Percentiles rank a stretch among this genome's conserved stretches.
These are phyloP conservation scores for Scaptomyza reducta DNA, from an alignment of 2,888 invertebrate genomes.

Conservation along the genomic window DNA sequence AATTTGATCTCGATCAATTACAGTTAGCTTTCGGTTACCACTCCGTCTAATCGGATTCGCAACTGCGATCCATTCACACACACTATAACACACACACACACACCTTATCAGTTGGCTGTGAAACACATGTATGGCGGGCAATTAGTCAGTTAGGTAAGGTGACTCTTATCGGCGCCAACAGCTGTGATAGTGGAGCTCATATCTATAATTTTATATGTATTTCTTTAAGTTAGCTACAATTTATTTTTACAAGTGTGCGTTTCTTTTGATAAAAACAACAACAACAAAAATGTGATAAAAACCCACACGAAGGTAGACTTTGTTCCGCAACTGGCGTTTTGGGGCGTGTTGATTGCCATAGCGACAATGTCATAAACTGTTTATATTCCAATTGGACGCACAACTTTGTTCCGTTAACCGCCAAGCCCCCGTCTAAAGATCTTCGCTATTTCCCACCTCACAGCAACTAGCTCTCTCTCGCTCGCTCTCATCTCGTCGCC, in stretches of 20 bases:
- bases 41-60: slow-evolving; percentile 49
- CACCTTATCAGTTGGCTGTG: slow-evolving; percentile 42
- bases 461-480: not conserved
- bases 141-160: slow-evolving; percentile 54
- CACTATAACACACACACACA: slow-evolving; percentile 18
- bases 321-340: slow-evolving; percentile 28
- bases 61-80: slow-evolving; percentile 6
- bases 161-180: slow-evolving; percentile 42
- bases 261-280: slow-evolving; percentile 52
- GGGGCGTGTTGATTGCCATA: slow-evolving; percentile 36
- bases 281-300: slow-evolving; percentile 43
- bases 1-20: slow-evolving; percentile 70
- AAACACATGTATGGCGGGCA: slow-evolving; percentile 62
- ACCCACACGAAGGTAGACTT: slow-evolving; percentile 36
- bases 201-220: slow-evolving; percentile 4
- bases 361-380: slow-evolving; percentile 40
- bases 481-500: slow-evolving; percentile 18
- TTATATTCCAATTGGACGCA: slow-evolving; percentile 35
- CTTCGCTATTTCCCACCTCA: not conserved
- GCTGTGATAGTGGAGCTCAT: slow-evolving; percentile 17
- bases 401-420: slow-evolving; percentile 53
- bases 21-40: slow-evolving; percentile 12
- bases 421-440: slow-evolving; percentile 3
- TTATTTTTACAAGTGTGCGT: slow-evolving; percentile 53
- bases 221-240: slow-evolving; percentile 31